Evolutionary conservation across 2,888 invertebrate species (phyloP), one percentile per base, ranked within the genome.

Genomic region (Andrena minutula): DNA sequence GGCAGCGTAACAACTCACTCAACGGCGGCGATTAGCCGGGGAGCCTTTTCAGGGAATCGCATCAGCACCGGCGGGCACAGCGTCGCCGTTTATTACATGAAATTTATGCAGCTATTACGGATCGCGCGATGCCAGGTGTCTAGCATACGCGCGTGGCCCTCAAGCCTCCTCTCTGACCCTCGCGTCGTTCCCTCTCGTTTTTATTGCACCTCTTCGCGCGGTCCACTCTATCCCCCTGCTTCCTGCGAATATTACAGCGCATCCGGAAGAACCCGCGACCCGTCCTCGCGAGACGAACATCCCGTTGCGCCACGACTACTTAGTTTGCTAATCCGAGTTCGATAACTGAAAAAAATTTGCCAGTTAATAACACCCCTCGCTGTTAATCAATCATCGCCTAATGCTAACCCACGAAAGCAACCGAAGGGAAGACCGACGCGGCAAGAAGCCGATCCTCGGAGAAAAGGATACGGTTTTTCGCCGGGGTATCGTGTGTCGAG

Each of bases 101-200:
- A 85, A 85, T 86, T 87, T 86, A 87, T 86, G 87, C 87, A 87
- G 80, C 69, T 79, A 86, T 86, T 82, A 86, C 79, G 73, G 71
- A 82, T 77, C 77, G 53, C 75, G 49, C 63, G 56, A 61, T 69
- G 78, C 83, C 86, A 87, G 87, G 84, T 86, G 86, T 87, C 77
- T 82, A 6, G 77, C 78, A 66, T 69, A 80, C 75, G 56, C 75
- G 80, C 75, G 76, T 82, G 70, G 68, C 71, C 75, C 68, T 58
- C 53, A 5, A 72, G 74, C 69, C 82, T 64, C 51, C 64, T 61
- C 61, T 61, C 53, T 87, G 86, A 87, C 87, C 87, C 83, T 86
- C 86, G 72, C 86, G 86, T 86, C 60, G 20, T 74, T 82, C 73
- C 69, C n/a, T 75, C 58, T 5, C 28, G 65, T 74, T 74, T 83